phyloP scores from a whole-genome alignment of 2,113 vertebrate species.

The Oxyruncus cristatus region DNA sequence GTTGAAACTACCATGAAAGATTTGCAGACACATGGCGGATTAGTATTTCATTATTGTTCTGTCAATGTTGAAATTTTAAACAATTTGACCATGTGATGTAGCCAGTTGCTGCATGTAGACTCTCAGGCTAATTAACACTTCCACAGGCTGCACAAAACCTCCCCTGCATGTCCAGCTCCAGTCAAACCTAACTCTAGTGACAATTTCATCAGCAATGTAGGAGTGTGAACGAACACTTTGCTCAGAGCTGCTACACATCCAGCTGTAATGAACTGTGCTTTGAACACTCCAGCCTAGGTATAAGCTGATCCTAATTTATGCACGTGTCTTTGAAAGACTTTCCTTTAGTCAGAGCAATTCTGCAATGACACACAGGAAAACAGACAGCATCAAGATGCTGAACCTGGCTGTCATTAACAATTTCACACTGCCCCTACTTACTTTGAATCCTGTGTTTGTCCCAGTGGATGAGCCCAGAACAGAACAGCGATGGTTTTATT shows the following conservation, averaged over 20 bases:
- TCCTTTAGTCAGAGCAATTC: neutral
- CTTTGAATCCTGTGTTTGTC: neutral
- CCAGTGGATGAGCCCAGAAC: neutral
- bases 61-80: neutral
- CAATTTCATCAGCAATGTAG: neutral
- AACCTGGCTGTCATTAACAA: neutral
- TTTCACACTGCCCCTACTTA: neutral
- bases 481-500: neutral
- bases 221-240: rapidly evolving
- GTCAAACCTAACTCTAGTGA: neutral
- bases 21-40: neutral
- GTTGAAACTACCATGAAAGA: neutral
- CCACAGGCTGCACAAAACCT: neutral
- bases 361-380: neutral
- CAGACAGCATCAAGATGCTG: neutral
- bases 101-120: neutral
- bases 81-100: neutral
- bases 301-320: neutral
- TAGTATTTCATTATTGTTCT: neutral
- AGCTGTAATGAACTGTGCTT: neutral
- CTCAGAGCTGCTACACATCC: neutral
- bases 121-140: neutral
- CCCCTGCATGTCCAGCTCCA: neutral
- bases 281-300: neutral
- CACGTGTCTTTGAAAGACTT: neutral